These are phyloP conservation scores for Nemopilema nomurai DNA, from an alignment of 30 jellyfish, hydroid and myxozoan species.

Conservation along the genomic window DNA sequence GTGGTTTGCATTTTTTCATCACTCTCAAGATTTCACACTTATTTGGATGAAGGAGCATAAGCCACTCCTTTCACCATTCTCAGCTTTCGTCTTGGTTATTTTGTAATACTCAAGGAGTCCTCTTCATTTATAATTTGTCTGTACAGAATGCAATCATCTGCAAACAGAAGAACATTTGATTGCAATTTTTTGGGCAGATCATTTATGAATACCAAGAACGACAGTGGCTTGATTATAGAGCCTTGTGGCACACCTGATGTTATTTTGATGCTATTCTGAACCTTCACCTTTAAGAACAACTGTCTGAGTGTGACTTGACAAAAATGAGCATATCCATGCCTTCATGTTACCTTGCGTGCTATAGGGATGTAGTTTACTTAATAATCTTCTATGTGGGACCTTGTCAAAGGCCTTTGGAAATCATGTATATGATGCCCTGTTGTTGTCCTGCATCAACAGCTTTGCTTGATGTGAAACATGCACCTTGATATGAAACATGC, in stretches of 20 bases:
- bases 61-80: no score
- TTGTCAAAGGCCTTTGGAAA: slow-evolving; percentile 12
- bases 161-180: not conserved
- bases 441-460: slow-evolving; percentile 2
- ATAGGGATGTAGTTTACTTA: slow-evolving; percentile 11
- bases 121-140: not conserved
- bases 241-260: slow-evolving; percentile 50
- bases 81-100: not conserved
- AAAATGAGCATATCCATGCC: slow-evolving; percentile 33
- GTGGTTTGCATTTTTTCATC: not conserved
- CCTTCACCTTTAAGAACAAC: slow-evolving; percentile 21
- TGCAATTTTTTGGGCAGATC: slow-evolving; percentile 23
- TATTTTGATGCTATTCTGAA: slow-evolving; percentile 6
- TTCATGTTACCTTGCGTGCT: slow-evolving; percentile 22
- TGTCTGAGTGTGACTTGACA: slow-evolving; percentile 51
- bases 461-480: no score
- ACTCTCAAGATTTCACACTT: slow-evolving; percentile 5
- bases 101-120: slow-evolving; percentile 4
- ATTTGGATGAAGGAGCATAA: slow-evolving; percentile 6
- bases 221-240: slow-evolving; percentile 31
- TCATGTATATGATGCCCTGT: slow-evolving; percentile 2
- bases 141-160: slow-evolving; percentile 33
- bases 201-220: slow-evolving; percentile 15
- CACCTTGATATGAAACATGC: no score
- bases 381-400: not conserved